These are phyloP conservation scores for Drosophila koepferae DNA, from an alignment of 2,888 invertebrate species.

Conservation along the genomic window DNA sequence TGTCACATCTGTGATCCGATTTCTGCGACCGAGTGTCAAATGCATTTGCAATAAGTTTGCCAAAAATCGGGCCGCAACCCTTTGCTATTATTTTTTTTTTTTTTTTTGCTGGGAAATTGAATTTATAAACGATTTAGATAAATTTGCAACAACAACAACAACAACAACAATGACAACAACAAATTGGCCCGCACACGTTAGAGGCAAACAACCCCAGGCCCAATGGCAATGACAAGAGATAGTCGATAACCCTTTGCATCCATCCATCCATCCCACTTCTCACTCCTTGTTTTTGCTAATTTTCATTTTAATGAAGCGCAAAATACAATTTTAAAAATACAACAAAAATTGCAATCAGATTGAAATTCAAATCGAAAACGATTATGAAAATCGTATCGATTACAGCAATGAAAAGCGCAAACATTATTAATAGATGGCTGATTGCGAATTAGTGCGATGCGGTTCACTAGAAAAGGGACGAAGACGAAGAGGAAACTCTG, in stretches of 20 bases:
- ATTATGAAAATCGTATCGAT: constrained; percentile 67
- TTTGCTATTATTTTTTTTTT: constrained; percentile 14
- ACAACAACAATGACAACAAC: constrained; percentile 37
- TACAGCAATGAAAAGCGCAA: constrained; percentile 52
- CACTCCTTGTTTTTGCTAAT: constrained; percentile 65
- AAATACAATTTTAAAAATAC: constrained; percentile 48
- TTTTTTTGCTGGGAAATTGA: constrained; percentile 50
- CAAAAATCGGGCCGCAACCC: constrained; percentile 50
- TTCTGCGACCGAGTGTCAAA: constrained; percentile 59
- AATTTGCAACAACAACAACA: constrained; percentile 59
- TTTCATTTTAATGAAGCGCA: constrained; percentile 78
- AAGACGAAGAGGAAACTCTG: not conserved
- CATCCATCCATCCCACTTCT: constrained; percentile 2
- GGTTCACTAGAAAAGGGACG: not conserved
- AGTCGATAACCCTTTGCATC: constrained; percentile 47
- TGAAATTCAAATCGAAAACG: constrained; percentile 32
- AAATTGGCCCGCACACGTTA: constrained; percentile 54
- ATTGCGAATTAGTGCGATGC: not conserved
- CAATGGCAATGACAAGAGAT: constrained; percentile 10
- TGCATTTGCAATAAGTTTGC: constrained; percentile 80
- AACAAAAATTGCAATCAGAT: constrained; percentile 34
- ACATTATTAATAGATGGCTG: constrained; percentile 36
- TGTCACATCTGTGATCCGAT: constrained; percentile 63
- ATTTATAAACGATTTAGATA: constrained; percentile 80
- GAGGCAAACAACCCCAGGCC: constrained; percentile 6